Evolutionary conservation across 2,888 invertebrate species (phyloP).

Genomic region (Blera fallax): DNA sequence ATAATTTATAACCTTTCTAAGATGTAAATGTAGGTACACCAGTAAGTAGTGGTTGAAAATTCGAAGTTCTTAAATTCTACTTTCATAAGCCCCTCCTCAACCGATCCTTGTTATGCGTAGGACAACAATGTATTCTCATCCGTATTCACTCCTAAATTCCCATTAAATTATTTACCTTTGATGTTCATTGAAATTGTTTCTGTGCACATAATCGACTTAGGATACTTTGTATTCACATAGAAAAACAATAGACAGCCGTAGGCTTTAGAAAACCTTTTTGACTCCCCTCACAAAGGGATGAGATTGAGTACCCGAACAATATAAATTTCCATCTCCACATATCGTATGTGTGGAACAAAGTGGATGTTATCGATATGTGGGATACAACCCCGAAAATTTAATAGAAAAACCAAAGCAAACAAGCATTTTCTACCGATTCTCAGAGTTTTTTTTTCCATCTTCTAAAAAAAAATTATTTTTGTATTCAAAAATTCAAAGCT

Average conservation of each 20-base stretch:
- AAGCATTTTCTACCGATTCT: background rate
- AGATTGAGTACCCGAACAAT: background rate
- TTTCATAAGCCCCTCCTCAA: background rate
- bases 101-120: background rate
- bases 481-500: background rate
- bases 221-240: background rate
- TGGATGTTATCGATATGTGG: background rate
- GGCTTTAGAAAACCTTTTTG: background rate
- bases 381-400: background rate
- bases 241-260: constrained; percentile 16
- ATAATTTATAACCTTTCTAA: background rate
- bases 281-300: background rate
- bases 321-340: background rate
- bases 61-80: background rate
- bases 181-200: constrained; percentile 21
- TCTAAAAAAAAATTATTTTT: background rate
- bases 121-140: background rate
- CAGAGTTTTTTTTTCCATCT: background rate
- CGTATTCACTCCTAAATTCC: background rate
- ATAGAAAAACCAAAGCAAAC: background rate
- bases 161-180: constrained; percentile 19
- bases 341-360: background rate
- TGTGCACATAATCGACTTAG: constrained; percentile 5
- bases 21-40: background rate
- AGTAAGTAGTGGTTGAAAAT: background rate